phyloP scores from a whole-genome alignment of 2,888 invertebrate species.

The Chloromyia formosa region DNA sequence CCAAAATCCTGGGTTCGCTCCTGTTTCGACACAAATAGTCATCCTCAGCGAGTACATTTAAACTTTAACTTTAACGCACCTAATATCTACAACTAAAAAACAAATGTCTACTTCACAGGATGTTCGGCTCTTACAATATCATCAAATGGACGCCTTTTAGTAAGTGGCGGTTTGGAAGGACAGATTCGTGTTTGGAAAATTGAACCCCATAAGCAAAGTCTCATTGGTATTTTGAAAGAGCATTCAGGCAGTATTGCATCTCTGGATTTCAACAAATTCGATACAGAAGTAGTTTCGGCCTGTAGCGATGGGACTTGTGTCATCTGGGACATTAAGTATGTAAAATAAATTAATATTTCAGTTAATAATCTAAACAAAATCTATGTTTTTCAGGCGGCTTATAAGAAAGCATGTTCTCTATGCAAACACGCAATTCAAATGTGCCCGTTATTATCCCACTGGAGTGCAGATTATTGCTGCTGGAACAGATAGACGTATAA shows the following conservation, averaged over 20 bases:
- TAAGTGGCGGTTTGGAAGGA: slow-evolving; percentile 94
- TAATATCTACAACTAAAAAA: no score
- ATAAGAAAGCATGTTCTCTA: slow-evolving; percentile 84
- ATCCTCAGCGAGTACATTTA: no score
- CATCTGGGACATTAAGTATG: slow-evolving; percentile 88
- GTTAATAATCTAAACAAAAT: neutral
- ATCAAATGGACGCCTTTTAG: slow-evolving; percentile 73
- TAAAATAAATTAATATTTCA: no score
- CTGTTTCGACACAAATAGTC: no score
- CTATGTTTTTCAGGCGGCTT: slow-evolving; percentile 67
- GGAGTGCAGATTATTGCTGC: slow-evolving; percentile 83
- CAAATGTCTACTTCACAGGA: slow-evolving; percentile 53
- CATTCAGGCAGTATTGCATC: slow-evolving; percentile 89
- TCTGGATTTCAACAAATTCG: slow-evolving; percentile 78
- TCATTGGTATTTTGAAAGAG: slow-evolving; percentile 84
- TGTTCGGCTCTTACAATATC: slow-evolving; percentile 81
- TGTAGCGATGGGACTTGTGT: slow-evolving; percentile 93
- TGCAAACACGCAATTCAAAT: slow-evolving; percentile 85
- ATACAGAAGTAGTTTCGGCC: slow-evolving; percentile 86
- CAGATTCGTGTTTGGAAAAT: slow-evolving; percentile 87
- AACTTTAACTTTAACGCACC: no score
- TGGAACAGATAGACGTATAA: slow-evolving; percentile 85
- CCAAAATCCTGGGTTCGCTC: no score
- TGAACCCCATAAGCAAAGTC: slow-evolving; percentile 71
- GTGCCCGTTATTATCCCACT: slow-evolving; percentile 75